These are phyloP conservation scores for Microctenopoma stevenorrisi DNA, from an alignment of 2,797 vertebrate species.

Conservation along the genomic window DNA sequence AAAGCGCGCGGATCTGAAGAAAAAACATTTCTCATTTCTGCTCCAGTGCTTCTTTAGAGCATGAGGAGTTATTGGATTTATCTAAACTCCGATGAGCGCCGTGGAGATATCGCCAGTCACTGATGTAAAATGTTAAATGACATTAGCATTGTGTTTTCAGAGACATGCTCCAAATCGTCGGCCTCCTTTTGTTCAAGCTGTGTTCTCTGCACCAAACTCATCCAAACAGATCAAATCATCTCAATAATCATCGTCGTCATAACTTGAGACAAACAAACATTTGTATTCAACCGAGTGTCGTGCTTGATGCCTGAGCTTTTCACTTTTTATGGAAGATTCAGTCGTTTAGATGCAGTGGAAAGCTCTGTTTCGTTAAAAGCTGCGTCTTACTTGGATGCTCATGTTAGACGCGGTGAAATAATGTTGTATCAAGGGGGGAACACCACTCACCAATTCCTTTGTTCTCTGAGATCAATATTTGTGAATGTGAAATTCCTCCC, in stretches of 20 bases:
- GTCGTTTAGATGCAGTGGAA: constrained; percentile 1
- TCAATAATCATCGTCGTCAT: constrained; percentile 10
- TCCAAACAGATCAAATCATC: constrained; percentile 15
- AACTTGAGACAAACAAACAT: constrained; percentile 1
- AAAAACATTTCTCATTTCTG: constrained; percentile 31
- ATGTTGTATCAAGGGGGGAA: constrained; percentile 31
- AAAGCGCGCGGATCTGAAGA: constrained; percentile 35
- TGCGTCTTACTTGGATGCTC: constrained; percentile 7
- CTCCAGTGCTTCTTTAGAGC: constrained; percentile 42
- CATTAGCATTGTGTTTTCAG: constrained; percentile 20
- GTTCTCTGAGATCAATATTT: constrained; percentile 56
- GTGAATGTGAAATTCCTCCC: constrained; percentile 32
- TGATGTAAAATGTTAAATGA: constrained; percentile 41
- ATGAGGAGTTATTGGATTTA: constrained; percentile 53
- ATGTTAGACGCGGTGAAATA: constrained; percentile 25
- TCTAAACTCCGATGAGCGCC: constrained; percentile 41
- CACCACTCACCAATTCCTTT: constrained; percentile 50
- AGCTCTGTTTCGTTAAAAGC: not conserved
- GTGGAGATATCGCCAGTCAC: constrained; percentile 29
- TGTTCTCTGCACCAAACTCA: constrained; percentile 9
- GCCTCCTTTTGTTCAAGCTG: constrained; percentile 28
- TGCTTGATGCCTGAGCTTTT: not conserved
- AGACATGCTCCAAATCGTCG: constrained; percentile 32
- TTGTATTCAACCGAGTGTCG: too few species aligned
- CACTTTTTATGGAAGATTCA: not conserved